A percentile compares a stretch with the other conserved stretches of the same genome.
phyloP scores from a whole-genome alignment of 2,797 vertebrate species.

The Spinibarbus caldwelli region DNA sequence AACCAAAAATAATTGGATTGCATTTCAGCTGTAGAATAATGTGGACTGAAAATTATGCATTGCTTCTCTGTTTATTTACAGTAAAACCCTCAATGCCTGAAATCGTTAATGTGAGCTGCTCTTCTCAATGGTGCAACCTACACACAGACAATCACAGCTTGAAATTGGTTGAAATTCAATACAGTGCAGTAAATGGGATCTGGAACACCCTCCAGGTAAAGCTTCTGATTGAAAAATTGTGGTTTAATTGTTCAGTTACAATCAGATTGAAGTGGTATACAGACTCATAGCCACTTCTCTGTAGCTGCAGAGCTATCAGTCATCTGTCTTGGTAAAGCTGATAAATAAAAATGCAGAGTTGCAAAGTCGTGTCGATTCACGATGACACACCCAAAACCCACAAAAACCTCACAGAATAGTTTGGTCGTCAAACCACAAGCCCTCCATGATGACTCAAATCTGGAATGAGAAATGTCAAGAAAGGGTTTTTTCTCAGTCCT shows the following conservation, averaged over 20 bases:
- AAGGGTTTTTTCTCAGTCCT: constrained; percentile 38
- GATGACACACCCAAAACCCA: constrained; percentile 34
- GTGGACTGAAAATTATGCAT: background rate
- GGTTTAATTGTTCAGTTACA: background rate
- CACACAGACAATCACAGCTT: constrained; percentile 58
- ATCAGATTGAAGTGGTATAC: constrained; percentile 2
- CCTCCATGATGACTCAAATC: constrained; percentile 54
- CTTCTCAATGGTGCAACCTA: constrained; percentile 73
- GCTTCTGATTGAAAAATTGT: background rate
- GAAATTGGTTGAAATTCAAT: constrained; percentile 75
- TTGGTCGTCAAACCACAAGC: constrained; percentile 36
- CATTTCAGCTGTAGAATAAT: background rate
- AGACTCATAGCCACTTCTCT: background rate
- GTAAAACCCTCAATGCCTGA: constrained; percentile 80
- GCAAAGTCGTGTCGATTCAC: constrained; percentile 18
- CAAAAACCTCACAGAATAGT: constrained; percentile 50
- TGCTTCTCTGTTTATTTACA: constrained; percentile 62
- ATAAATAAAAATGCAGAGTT: constrained; percentile 7
- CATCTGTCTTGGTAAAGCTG: constrained; percentile 11
- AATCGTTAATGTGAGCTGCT: constrained; percentile 67
- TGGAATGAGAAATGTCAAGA: constrained; percentile 55
- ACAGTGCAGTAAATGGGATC: constrained; percentile 54
- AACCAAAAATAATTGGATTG: background rate
- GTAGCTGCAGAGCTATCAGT: background rate
- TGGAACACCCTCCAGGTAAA: constrained; percentile 42